Evolutionary conservation across 64 coral and sea anemone genomes (phyloP).

Genomic region (Stichodactyla helianthus): DNA sequence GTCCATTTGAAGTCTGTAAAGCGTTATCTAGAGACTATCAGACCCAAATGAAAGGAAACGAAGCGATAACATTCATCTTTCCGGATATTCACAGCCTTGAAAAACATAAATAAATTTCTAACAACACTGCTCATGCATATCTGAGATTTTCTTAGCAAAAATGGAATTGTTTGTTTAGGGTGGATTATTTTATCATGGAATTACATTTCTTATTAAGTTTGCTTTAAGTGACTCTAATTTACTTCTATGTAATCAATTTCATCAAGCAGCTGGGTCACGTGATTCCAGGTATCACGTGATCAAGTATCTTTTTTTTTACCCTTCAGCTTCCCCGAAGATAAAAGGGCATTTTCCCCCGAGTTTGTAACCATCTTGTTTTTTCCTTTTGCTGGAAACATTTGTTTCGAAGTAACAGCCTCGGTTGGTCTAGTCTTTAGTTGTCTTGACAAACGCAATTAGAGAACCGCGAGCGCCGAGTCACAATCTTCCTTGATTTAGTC

Average conservation of each 20-base stretch:
- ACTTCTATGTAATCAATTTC: constrained; percentile 2
- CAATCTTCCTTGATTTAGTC: neutral
- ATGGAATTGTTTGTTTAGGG: neutral
- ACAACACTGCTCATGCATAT: neutral
- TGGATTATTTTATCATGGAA: neutral
- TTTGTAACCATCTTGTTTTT: neutral
- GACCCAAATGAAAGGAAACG: neutral
- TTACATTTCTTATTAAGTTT: neutral
- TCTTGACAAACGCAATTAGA: neutral
- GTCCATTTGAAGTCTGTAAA: neutral
- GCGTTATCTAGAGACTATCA: neutral
- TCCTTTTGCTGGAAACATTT: neutral
- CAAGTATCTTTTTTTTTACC: neutral
- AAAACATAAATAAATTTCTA: neutral
- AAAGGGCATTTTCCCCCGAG: neutral
- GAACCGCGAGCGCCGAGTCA: neutral
- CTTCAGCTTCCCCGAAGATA: neutral
- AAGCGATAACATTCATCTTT: neutral
- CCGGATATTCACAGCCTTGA: neutral
- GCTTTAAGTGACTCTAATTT: constrained; percentile 9
- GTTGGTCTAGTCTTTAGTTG: neutral
- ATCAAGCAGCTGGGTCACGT: neutral
- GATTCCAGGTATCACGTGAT: neutral
- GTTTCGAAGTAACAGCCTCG: neutral
- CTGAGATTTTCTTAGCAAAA: neutral